Conservation (phyloP, 2,888 invertebrate genomes). For the Calliopum simillimum region DNA sequence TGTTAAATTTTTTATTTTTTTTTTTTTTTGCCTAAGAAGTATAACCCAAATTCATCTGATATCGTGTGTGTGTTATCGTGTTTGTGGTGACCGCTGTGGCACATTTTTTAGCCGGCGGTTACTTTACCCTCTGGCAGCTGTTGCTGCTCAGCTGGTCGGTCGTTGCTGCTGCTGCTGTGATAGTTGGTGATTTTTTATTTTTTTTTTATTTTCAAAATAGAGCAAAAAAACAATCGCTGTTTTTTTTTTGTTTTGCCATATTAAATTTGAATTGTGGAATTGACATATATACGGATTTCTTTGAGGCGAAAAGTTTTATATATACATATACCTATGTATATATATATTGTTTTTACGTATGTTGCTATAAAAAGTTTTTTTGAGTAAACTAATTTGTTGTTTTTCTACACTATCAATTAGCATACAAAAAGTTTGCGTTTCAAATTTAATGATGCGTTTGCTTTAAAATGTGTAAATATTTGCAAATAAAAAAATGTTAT, state of each 20-base stretch:
- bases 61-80: slow-evolving; percentile 15
- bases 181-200: neutral
- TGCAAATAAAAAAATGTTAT: too few species aligned
- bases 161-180: neutral
- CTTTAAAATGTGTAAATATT: too few species aligned
- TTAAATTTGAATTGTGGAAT: neutral
- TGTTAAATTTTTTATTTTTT: neutral
- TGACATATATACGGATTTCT: slow-evolving; percentile 22
- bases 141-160: neutral
- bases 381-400: too few species aligned
- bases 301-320: neutral
- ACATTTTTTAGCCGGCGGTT: slow-evolving; percentile 22
- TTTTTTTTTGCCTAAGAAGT: neutral
- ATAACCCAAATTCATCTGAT: neutral
- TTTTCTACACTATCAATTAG: too few species aligned
- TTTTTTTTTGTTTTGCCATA: neutral
- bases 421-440: too few species aligned
- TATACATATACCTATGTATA: too few species aligned
- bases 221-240: neutral
- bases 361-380: too few species aligned
- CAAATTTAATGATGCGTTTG: too few species aligned
- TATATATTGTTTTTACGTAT: too few species aligned
- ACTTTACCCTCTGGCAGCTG: neutral
- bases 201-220: neutral
- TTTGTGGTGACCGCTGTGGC: slow-evolving; percentile 22